Conservation (phyloP, 1,140 invertebrate species). For the Drosophila chauvacae region DNA sequence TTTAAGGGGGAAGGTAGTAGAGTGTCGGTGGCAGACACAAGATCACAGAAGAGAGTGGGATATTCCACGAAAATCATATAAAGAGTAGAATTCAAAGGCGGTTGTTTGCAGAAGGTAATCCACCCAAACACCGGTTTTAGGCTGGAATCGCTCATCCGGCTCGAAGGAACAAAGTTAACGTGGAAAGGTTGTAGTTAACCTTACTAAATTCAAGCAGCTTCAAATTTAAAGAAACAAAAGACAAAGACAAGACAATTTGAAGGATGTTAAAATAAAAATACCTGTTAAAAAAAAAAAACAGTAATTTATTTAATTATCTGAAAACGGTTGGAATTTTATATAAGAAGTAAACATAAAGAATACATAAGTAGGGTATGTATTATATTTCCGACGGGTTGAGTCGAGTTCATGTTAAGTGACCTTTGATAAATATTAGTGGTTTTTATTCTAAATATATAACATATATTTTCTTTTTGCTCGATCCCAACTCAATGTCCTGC, state of each 20-base stretch:
- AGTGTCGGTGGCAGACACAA: neutral
- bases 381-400: neutral
- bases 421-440: neutral
- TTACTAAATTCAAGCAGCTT: too few relatives aligned
- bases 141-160: neutral
- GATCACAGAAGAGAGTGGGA: neutral
- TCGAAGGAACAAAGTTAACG: neutral
- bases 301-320: neutral
- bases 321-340: neutral
- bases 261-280: too few relatives aligned
- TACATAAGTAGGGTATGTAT: neutral
- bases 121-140: neutral
- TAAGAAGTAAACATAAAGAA: neutral
- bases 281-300: neutral
- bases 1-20: neutral
- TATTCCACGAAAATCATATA: neutral
- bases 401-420: neutral
- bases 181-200: too few relatives aligned
- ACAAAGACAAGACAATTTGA: neutral
- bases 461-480: neutral
- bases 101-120: neutral
- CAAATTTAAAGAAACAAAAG: neutral
- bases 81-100: neutral
- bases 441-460: neutral
- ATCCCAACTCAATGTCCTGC: slow-evolving; percentile 5